A percentile compares a stretch with the other conserved stretches of the same genome.
Evolutionary conservation across 2,888 invertebrate genomes (phyloP).

Genomic region (Cyaniris semiargus): DNA sequence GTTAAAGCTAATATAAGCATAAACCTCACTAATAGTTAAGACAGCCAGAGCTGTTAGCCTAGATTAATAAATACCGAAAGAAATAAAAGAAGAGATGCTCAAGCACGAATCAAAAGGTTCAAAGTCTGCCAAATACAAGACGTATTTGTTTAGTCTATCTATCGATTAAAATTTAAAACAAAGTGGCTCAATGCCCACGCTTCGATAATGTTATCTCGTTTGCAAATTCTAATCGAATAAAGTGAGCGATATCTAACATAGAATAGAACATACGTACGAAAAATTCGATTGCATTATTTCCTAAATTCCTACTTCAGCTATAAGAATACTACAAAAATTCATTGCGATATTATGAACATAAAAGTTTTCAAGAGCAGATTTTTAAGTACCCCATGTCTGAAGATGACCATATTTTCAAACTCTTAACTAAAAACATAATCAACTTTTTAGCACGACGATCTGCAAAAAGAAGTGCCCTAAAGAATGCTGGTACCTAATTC

Average conservation of each 20-base stretch:
- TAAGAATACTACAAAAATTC: too few relatives aligned
- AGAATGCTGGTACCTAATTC: background rate
- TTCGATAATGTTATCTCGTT: background rate
- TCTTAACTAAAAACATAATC: too few relatives aligned
- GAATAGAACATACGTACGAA: background rate
- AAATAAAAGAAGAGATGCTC: background rate
- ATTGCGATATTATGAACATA: too few relatives aligned
- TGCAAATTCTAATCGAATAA: background rate
- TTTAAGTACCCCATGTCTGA: too few relatives aligned
- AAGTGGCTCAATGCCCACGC: slow-evolving; percentile 25
- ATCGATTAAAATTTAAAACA: slow-evolving; percentile 23
- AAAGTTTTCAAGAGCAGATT: too few relatives aligned
- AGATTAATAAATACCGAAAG: background rate
- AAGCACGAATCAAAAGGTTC: background rate
- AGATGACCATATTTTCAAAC: too few relatives aligned
- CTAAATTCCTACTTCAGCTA: too few relatives aligned
- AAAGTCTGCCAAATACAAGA: slow-evolving; percentile 7
- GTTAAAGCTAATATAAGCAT: background rate
- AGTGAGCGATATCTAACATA: background rate
- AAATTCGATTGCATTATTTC: too few relatives aligned
- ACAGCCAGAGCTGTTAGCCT: background rate
- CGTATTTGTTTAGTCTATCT: slow-evolving; percentile 13
- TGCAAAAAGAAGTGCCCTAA: background rate
- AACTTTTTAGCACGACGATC: background rate
- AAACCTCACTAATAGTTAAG: background rate